Percentiles rank a stretch among this genome's conserved stretches.
These are phyloP conservation scores for Aricia agestis DNA, from an alignment of 1,140 invertebrate genomes.

Conservation along the genomic window DNA sequence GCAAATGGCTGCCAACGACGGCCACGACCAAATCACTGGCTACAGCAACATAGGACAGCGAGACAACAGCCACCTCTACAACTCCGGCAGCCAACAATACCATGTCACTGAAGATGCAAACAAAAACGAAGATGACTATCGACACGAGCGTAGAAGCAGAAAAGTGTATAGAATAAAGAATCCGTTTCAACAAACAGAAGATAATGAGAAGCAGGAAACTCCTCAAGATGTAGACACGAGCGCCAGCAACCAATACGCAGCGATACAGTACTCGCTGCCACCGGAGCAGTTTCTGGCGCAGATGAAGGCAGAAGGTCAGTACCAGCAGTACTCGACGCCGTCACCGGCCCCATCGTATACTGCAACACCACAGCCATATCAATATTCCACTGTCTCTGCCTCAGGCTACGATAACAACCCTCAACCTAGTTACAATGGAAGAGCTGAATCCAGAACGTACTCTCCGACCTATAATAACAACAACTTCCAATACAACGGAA, in stretches of 20 bases:
- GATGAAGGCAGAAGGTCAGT: slow-evolving; percentile 58
- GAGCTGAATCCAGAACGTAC: slow-evolving; percentile 51
- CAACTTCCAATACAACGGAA: slow-evolving; percentile 48
- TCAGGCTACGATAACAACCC: slow-evolving; percentile 51
- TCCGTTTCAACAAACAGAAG: slow-evolving; percentile 56
- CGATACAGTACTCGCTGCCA: slow-evolving; percentile 67
- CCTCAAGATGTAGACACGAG: slow-evolving; percentile 56
- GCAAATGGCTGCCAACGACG: slow-evolving; percentile 47
- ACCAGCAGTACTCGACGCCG: slow-evolving; percentile 51
- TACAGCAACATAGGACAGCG: slow-evolving; percentile 56
- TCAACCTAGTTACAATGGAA: slow-evolving; percentile 48
- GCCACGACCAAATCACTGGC: slow-evolving; percentile 42
- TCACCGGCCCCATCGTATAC: slow-evolving; percentile 50
- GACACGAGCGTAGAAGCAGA: slow-evolving; percentile 44
- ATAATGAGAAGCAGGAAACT: slow-evolving; percentile 35
- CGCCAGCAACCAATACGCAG: slow-evolving; percentile 69
- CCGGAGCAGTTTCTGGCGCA: slow-evolving; percentile 71
- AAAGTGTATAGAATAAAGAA: slow-evolving; percentile 69
- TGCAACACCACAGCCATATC: slow-evolving; percentile 61
- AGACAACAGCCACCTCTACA: slow-evolving; percentile 52
- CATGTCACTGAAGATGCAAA: slow-evolving; percentile 51
- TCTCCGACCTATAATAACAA: slow-evolving; percentile 46
- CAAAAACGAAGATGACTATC: slow-evolving; percentile 48
- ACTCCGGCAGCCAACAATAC: slow-evolving; percentile 52
- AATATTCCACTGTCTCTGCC: slow-evolving; percentile 52